phyloP scores from a whole-genome alignment of 2,797 vertebrate species.

The Hydrophis major region DNA sequence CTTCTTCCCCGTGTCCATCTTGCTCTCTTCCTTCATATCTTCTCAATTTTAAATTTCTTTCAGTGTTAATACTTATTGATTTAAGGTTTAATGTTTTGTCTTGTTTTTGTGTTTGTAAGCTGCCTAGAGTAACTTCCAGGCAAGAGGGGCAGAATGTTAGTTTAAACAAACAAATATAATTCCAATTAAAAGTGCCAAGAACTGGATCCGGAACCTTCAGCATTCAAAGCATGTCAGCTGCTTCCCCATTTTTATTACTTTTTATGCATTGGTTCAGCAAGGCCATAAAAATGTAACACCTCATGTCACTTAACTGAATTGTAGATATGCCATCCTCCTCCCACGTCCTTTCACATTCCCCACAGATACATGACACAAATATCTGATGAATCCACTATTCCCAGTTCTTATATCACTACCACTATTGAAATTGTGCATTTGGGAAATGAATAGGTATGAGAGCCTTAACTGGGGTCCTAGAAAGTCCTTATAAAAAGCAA shows the following conservation, averaged over 20 bases:
- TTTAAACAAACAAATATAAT: not conserved
- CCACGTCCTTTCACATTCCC: not conserved
- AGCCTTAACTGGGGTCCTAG: not conserved
- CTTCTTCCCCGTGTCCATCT: not conserved
- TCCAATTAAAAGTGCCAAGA: not conserved
- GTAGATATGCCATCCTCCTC: not conserved
- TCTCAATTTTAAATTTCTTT: not conserved
- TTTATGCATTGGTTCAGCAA: not conserved
- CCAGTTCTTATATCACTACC: not conserved
- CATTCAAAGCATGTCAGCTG: not conserved
- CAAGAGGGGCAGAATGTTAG: not conserved
- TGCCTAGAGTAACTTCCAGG: not conserved
- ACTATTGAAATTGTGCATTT: not conserved
- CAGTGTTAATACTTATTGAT: not conserved
- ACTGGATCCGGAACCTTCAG: not conserved
- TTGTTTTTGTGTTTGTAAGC: not conserved
- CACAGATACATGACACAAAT: not conserved
- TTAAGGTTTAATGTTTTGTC: not conserved
- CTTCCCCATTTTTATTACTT: not conserved
- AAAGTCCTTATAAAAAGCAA: not conserved
- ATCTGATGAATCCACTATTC: not conserved
- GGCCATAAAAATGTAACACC: not conserved
- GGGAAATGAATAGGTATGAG: not conserved
- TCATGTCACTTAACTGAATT: not conserved
- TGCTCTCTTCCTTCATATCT: not conserved